These are phyloP conservation scores for Luperina nickerlii DNA, from an alignment of 2,888 invertebrate genomes.

Conservation along the genomic window DNA sequence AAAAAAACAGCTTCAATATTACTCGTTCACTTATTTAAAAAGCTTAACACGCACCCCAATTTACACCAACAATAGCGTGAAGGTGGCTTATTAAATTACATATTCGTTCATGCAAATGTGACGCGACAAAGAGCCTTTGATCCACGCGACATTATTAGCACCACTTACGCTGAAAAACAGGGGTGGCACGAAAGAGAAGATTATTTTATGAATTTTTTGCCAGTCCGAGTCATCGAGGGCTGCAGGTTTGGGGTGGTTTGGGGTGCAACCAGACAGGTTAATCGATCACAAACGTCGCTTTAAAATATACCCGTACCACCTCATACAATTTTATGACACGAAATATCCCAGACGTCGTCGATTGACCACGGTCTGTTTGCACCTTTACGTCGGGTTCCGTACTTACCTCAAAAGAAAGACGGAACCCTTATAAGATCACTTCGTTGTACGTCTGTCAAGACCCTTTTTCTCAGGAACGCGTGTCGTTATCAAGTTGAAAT, in stretches of 20 bases:
- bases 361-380: background rate
- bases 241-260: background rate
- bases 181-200: conserved; percentile 35
- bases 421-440: no score
- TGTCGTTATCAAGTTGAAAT: no score
- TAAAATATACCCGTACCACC: background rate
- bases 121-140: conserved; percentile 63
- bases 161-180: conserved; percentile 41
- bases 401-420: no score
- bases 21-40: conserved; percentile 11
- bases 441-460: no score
- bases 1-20: background rate
- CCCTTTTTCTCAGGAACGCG: no score
- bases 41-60: conserved; percentile 2
- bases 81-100: conserved; percentile 63
- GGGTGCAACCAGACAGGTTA: background rate
- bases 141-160: conserved; percentile 61
- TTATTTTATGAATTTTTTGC: background rate
- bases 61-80: conserved; percentile 36
- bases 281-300: no score
- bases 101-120: conserved; percentile 61
- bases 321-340: background rate
- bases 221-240: no score
- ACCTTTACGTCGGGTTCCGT: background rate
- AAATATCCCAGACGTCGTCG: background rate